Conservation (phyloP, 1,140 invertebrate genomes). For the Cheumatopsyche charites region DNA sequence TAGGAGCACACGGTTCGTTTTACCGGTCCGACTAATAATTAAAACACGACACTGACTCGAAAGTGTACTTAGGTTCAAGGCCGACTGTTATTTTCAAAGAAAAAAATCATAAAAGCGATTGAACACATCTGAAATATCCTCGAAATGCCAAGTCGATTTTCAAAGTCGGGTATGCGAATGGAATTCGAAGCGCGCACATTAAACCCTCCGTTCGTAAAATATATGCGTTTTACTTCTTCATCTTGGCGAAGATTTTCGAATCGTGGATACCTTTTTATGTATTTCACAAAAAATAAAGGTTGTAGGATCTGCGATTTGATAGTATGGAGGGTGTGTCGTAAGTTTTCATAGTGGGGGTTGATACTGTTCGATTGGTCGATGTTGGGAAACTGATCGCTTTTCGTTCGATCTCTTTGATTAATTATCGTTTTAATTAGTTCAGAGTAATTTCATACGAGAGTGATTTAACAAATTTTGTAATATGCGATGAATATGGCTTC, state of each 20-base stretch:
- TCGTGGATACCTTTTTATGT: too few species aligned
- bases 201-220: conserved; percentile 31
- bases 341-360: not conserved
- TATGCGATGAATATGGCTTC: too few species aligned
- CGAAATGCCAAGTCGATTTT: conserved; percentile 22
- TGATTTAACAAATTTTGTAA: too few species aligned
- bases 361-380: conserved; percentile 4
- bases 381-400: not conserved
- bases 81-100: too few species aligned
- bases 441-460: too few species aligned
- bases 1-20: too few species aligned
- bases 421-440: too few species aligned
- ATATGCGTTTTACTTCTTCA: conserved; percentile 34
- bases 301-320: too few species aligned
- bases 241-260: not conserved
- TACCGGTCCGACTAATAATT: not conserved
- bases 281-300: too few species aligned
- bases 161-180: conserved; percentile 32
- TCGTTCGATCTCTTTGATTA: too few species aligned
- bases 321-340: conserved; percentile 7
- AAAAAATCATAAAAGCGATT: not conserved
- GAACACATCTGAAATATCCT: conserved; percentile 7
- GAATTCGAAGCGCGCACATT: conserved; percentile 38
- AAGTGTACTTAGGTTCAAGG: too few species aligned
- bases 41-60: too few species aligned